Base-by-base conservation (phyloP, 2,797 vertebrate species). In the Crocidura indochinensis region DNA sequence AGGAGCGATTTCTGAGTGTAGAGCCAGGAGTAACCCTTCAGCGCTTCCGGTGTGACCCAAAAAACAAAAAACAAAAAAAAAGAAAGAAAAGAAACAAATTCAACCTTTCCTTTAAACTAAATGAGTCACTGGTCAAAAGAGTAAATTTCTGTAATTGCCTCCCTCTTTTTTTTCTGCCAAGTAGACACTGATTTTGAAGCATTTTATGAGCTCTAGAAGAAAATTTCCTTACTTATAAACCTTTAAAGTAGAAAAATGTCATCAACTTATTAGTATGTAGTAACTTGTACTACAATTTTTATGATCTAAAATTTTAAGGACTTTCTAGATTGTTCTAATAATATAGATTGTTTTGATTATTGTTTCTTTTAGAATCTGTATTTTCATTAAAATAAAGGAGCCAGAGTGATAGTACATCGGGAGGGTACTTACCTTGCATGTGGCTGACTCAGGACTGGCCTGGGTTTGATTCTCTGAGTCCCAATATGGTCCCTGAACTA, bases 361-460 rank as follows among this genome's bases (percentile, higher is more conserved):
- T 56, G 27, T 83, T 79, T 86, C n/a, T 90, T 75, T 79, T 38
- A 38, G 62, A 93, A 84, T 20, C 11, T 86, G 2, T 9, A 65
- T 78, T 84, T 62, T 2, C 31, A 31, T 79, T 60, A 51, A 67
- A 86, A 0, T 74, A 51, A 77, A 24, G 49, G n/a, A 5, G 38
- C 38, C 38, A 38, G 38, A 38, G 38, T 38, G 38, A 38, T 38
- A 38, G 2, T 38, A 38, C 38, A 38, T 2, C 38, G 38, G 38
- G 38, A 38, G 38, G 38, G 38, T 5, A 38, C 38, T 38, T 38
- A 38, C 38, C 38, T 38, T 38, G 38, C 38, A 38, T 5, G 5
- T 5, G 5, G 38, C 38, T 38, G 38, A 38, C 2, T 5, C 38
- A 38, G 38, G 38, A 38, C 38, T 38, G 38, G 5, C 38, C 38